Base-by-base conservation (phyloP, 2,888 invertebrate genomes). In the Ectropis crepuscularia region DNA sequence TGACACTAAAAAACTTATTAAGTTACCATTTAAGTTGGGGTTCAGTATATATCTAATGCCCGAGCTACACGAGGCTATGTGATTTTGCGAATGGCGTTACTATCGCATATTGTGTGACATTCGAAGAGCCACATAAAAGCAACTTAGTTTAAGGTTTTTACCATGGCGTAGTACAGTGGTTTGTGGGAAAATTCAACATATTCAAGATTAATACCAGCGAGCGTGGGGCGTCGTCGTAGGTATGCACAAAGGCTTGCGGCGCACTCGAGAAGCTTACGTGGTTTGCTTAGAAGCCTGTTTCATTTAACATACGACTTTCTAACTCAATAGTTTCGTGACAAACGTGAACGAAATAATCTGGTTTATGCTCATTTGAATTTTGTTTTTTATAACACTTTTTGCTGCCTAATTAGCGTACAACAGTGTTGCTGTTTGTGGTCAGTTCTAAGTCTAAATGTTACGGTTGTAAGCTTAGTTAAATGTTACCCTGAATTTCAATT, bases 181-280 rank as follows among this genome's bases (percentile, higher is more conserved):
- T 16, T 6, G 10, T 28, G 41, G 51, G 39, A 6, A 36, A 16
- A 10, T 51, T 43, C 36, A 8, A 16, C 9, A 12, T 36, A 53
- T 59, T 55, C 49, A 50, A 36, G 9, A 50, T 51, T 55, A 55
- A 61, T 61, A 51, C 55, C 7, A 12, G 38, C 43, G 61, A 12
- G 38, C 43, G 61, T 37, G 53, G 41, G 42, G n/a, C 45, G 42
- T 28, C 16, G 16, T 6, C 16, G 51, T 48, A 16, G 61, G 55
- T 61, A 57, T 46, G 61, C 61, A 57, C 55, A 61, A 61, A 61
- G 55, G 50, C 41, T 61, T 50, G 50, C 41, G 46, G 48, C 46
- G 54, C 54, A 57, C 45, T 41, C 42, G 36, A 37, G 16, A 45
- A 55, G 39, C 43, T 53, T 53, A 53, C 43, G 53, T 16, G 53